These are phyloP conservation scores for Pseudorhiza aurosa DNA, from an alignment of 30 jellyfish, hydroid and myxozoan genomes.

Conservation along the genomic window DNA sequence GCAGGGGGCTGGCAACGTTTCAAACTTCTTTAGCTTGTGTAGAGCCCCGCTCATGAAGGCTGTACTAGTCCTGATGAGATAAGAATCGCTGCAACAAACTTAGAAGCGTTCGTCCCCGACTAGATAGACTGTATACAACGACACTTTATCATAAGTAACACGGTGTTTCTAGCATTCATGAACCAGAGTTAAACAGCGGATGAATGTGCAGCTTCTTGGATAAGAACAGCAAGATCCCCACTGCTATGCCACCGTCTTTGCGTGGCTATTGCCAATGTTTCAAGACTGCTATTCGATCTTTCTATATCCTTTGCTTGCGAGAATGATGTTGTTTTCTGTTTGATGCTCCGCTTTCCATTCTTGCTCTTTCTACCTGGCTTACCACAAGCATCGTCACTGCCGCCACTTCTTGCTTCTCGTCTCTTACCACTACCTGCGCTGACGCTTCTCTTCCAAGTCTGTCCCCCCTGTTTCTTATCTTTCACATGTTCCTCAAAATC, in stretches of 20 bases:
- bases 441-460: not conserved
- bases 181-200: conserved; percentile 9
- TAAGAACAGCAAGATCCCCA: conserved; percentile 5
- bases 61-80: too few relatives aligned
- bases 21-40: too few relatives aligned
- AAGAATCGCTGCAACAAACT: too few relatives aligned
- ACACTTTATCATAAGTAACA: too few relatives aligned
- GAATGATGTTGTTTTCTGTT: not conserved
- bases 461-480: not conserved
- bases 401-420: conserved; percentile 9
- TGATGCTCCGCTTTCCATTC: not conserved
- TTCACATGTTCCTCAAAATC: not conserved
- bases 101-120: too few relatives aligned
- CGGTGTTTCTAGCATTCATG: too few relatives aligned
- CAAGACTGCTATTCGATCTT: not conserved
- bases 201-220: not conserved
- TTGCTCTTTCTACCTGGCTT: not conserved
- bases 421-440: not conserved
- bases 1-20: too few relatives aligned
- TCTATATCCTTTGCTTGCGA: not conserved
- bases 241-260: conserved; percentile 49
- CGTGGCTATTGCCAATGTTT: too few relatives aligned
- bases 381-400: conserved; percentile 13
- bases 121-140: too few relatives aligned
- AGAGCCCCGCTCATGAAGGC: too few relatives aligned